Base-by-base conservation (phyloP, 1,140 invertebrate genomes). In the Rhyacophila brunnea region DNA sequence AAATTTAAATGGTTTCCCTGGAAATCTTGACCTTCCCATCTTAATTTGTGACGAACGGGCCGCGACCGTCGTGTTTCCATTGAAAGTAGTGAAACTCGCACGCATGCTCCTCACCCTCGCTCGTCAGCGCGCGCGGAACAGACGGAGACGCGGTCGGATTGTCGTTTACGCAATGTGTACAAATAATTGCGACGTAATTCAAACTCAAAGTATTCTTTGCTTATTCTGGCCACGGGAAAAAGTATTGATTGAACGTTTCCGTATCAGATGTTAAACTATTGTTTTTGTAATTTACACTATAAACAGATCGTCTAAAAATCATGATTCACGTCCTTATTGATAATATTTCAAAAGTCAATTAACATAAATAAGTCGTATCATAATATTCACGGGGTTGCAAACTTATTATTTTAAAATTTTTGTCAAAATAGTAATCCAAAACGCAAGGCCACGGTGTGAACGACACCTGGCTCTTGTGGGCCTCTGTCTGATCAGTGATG, bases 1-100 rank as follows among this genome's bases (percentile, higher is more conserved):
- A 79, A 87, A 86, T 81, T 90, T 91, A 65, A 88, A 85, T 74
- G 89, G 88, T 83, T 90, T 90, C 66, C 89, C 88, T 71, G 89
- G 88, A 83, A 90, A 90, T 82, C 88, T 89, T 74, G 87, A 78
- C 73, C 76, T 76, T 74, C 76, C 76, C 76, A 78, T 78, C 74
- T 78, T 77, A 74, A 73, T 76, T 66, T 71, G 68, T 69, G 74
- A 58, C 28, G 48, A 58, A 43, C 72, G 70, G 74, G 75, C 75
- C 73, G 71, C 71, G 70, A 77, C 68, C 68, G 77, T 68, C 75
- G 74, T 71, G 74, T 72, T 77, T 69, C 73, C 68, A 75, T 74
- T 70, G 70, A 71, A 68, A 68, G 71, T 70, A 67, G 72, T 68
- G 71, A 74, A 75, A 77, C 74, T 76, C 74, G 74, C 76, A 75